phyloP scores from a whole-genome alignment of 2,113 vertebrate species.

The Colistium nudipinnis region DNA sequence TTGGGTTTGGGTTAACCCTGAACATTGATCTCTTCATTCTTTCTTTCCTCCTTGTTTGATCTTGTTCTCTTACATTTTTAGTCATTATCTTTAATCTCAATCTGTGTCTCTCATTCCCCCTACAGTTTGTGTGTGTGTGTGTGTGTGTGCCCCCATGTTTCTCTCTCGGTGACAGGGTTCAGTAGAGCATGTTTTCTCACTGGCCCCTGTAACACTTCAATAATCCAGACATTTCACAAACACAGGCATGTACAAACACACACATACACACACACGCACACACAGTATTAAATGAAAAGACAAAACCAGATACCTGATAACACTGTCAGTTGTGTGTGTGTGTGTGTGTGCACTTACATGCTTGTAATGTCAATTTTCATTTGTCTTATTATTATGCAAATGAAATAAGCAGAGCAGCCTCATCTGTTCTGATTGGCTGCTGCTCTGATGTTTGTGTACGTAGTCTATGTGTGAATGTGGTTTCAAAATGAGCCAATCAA shows the following conservation, averaged over 20 bases:
- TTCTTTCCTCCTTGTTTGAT: too few species aligned
- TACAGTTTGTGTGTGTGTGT: background rate
- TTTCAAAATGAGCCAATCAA: conserved; percentile 71
- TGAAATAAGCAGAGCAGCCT: conserved; percentile 59
- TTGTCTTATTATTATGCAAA: conserved; percentile 77
- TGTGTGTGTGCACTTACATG: background rate
- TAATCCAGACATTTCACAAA: conserved; percentile 37
- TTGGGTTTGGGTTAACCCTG: too few species aligned
- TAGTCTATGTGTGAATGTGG: conserved; percentile 16
- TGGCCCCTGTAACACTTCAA: conserved; percentile 43
- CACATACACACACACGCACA: conserved; percentile 1
- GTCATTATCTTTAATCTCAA: background rate
- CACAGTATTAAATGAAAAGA: background rate
- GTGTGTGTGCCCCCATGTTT: conserved; percentile 19
- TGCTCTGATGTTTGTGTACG: conserved; percentile 25
- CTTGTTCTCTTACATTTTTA: conserved; percentile 1
- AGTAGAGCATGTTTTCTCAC: conserved; percentile 39
- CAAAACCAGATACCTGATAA: too few species aligned
- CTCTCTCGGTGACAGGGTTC: conserved; percentile 43
- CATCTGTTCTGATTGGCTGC: conserved; percentile 69
- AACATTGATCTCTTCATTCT: too few species aligned
- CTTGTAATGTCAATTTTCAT: background rate
- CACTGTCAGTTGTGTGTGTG: background rate
- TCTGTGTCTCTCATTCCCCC: background rate
- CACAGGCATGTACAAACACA: conserved; percentile 10